A percentile compares a stretch with the other conserved stretches of the same genome.
phyloP scores from a whole-genome alignment of 2,113 vertebrate genomes.

The Felis catus region DNA sequence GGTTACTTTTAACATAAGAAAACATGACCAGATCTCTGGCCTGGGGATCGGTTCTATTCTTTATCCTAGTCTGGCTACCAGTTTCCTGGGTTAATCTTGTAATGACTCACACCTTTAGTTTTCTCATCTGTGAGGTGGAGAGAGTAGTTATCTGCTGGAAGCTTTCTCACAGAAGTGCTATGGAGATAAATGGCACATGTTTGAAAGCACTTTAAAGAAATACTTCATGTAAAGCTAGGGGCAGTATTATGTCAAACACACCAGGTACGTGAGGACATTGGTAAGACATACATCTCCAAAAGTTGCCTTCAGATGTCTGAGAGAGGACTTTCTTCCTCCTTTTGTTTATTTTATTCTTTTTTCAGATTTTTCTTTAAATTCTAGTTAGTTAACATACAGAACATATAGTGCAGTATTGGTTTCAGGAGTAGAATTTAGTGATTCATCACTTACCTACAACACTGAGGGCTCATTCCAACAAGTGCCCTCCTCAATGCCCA shows the following conservation, averaged over 20 bases:
- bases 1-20: neutral
- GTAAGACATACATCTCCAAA: neutral
- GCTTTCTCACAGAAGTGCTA: neutral
- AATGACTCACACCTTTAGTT: neutral
- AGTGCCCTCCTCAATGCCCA: no score
- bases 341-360: neutral
- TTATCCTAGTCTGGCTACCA: neutral
- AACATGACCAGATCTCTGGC: neutral
- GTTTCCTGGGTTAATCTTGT: neutral
- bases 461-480: no score
- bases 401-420: no score
- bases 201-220: constrained; percentile 39
- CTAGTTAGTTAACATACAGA: no score
- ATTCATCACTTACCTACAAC: no score
- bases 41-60: neutral
- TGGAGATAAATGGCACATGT: constrained; percentile 1
- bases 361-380: no score
- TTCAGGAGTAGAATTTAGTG: no score
- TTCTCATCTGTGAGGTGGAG: neutral
- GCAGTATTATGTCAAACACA: neutral
- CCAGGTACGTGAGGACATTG: neutral
- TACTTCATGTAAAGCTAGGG: neutral
- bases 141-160: neutral
- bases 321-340: neutral
- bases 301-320: neutral